Conservation (phyloP, 2,888 invertebrate species). For the Seira musarum region DNA sequence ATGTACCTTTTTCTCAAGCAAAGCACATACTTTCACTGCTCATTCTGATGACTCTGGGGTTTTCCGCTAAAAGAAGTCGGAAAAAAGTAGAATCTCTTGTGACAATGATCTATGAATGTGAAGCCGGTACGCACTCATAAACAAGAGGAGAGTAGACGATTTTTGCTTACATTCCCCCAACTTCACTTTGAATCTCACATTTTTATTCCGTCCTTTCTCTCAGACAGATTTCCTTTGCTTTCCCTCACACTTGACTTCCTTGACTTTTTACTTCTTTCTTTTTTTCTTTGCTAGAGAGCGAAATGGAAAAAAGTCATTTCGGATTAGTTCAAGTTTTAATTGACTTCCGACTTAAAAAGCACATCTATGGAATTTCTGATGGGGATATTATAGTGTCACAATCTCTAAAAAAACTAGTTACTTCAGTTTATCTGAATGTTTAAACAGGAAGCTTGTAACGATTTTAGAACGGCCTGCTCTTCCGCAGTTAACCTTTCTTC, state of each 20-base stretch:
- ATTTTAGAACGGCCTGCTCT: slow-evolving; percentile 15
- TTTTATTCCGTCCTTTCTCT: not conserved
- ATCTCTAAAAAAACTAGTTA: too few relatives aligned
- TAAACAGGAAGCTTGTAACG: slow-evolving; percentile 28
- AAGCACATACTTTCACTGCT: slow-evolving; percentile 37
- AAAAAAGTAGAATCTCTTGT: slow-evolving; percentile 46
- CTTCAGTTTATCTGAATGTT: slow-evolving; percentile 8
- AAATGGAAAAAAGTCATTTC: slow-evolving; percentile 50
- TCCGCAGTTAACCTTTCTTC: slow-evolving; percentile 36
- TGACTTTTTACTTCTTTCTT: not conserved
- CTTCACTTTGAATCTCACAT: not conserved
- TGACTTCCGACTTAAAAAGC: slow-evolving; percentile 47
- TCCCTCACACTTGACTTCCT: not conserved
- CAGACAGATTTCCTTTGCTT: not conserved
- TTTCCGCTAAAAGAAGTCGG: slow-evolving; percentile 43
- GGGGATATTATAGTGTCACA: too few relatives aligned
- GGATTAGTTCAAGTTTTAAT: slow-evolving; percentile 58
- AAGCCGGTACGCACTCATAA: slow-evolving; percentile 55
- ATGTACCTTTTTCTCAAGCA: too few relatives aligned
- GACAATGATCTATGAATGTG: slow-evolving; percentile 59
- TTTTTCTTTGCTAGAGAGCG: not conserved
- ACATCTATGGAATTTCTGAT: too few relatives aligned
- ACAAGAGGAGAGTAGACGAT: slow-evolving; percentile 24
- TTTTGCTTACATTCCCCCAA: too few relatives aligned
- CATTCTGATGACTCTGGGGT: slow-evolving; percentile 53